Conservation (phyloP, 1,140 invertebrate genomes). For the Augochlora pura region DNA sequence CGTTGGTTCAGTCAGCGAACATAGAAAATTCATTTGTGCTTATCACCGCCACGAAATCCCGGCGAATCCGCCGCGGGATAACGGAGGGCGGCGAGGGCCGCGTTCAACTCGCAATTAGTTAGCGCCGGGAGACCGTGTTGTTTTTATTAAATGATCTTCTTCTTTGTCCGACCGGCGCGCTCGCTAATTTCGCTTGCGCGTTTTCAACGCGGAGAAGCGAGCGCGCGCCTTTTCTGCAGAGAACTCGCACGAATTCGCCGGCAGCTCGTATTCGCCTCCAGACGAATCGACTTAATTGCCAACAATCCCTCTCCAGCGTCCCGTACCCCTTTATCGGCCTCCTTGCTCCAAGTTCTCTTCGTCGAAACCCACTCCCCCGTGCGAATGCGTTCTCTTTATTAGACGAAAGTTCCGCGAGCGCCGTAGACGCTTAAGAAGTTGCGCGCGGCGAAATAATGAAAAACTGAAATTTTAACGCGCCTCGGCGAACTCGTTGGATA, state of each 20-base stretch:
- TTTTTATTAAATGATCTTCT: conserved; percentile 16
- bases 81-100: neutral
- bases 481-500: too few species aligned
- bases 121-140: neutral
- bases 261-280: neutral
- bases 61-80: neutral
- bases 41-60: too few species aligned
- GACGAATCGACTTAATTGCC: neutral
- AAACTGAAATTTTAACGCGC: too few species aligned
- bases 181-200: conserved; percentile 4
- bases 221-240: too few species aligned
- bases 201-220: neutral
- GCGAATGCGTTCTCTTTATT: neutral
- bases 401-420: too few species aligned
- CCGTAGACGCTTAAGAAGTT: too few species aligned
- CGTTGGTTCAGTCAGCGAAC: too few species aligned
- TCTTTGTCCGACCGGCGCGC: neutral
- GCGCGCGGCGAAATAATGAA: too few species aligned
- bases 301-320: neutral
- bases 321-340: too few species aligned
- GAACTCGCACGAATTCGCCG: too few species aligned
- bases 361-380: neutral
- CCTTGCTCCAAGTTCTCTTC: too few species aligned
- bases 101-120: neutral
- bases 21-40: too few species aligned